Conservation (phyloP, 1,140 invertebrate species). For the Nymphalis io region DNA sequence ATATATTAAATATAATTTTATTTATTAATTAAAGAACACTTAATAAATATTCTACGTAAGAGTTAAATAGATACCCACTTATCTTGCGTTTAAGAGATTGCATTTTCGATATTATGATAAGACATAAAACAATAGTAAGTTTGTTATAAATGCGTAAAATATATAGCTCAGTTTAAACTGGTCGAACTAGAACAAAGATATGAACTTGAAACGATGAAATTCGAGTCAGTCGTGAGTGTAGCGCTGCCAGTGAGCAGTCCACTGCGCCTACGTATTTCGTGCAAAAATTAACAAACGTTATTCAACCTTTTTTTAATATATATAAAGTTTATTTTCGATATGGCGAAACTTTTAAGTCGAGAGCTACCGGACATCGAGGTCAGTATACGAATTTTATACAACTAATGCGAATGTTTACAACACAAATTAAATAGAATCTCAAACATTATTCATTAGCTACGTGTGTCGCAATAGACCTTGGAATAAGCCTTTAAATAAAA, state of each 20-base stretch:
- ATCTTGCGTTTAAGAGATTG: too few species aligned
- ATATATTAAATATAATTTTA: too few species aligned
- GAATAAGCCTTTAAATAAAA: neutral
- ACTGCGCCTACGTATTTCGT: constrained; percentile 46
- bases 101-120: too few species aligned
- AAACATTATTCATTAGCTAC: neutral
- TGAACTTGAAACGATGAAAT: constrained; percentile 10
- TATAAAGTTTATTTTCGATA: constrained; percentile 37
- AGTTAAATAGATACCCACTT: too few species aligned
- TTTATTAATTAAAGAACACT: too few species aligned
- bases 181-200: constrained; percentile 13
- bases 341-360: constrained; percentile 82
- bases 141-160: constrained; percentile 5
- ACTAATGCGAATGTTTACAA: neutral
- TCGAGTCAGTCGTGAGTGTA: constrained; percentile 57
- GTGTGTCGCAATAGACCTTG: neutral
- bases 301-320: neutral
- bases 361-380: constrained; percentile 87
- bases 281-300: constrained; percentile 20
- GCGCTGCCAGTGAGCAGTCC: constrained; percentile 76
- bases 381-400: constrained; percentile 50
- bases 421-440: neutral
- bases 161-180: constrained; percentile 10
- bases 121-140: neutral
- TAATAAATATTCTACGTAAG: too few species aligned